These are phyloP conservation scores for Schizaphis graminum DNA, from an alignment of 2,888 invertebrate species.

Conservation along the genomic window DNA sequence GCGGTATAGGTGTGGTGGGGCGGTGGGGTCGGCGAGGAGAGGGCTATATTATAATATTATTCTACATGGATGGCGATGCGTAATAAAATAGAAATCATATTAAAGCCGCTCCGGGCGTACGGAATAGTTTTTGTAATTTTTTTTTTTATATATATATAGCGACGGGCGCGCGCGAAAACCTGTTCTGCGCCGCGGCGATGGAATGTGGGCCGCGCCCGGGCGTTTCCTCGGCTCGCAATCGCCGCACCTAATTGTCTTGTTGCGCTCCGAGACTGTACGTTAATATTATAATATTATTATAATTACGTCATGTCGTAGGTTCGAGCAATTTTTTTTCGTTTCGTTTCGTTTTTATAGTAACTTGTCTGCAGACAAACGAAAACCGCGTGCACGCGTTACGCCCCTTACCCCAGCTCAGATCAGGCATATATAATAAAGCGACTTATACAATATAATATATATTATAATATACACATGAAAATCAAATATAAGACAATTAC, in stretches of 20 bases:
- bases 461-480: too few relatives aligned
- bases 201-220: constrained; percentile 55
- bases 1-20: not conserved
- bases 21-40: not conserved
- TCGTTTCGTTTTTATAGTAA: not conserved
- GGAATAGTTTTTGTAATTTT: constrained; percentile 34
- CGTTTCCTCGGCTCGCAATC: constrained; percentile 41
- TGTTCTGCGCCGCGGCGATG: constrained; percentile 13
- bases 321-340: not conserved
- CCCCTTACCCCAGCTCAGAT: not conserved
- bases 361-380: not conserved
- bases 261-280: not conserved
- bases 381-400: not conserved
- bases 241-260: constrained; percentile 42
- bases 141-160: constrained; percentile 4
- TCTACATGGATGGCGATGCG: constrained; percentile 16
- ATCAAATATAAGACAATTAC: too few relatives aligned
- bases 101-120: constrained; percentile 18
- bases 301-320: not conserved
- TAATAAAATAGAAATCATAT: constrained; percentile 53
- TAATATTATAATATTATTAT: not conserved
- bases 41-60: not conserved
- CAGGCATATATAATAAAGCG: too few relatives aligned
- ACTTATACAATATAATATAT: not conserved
- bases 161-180: constrained; percentile 48